These are phyloP conservation scores for Oceanodroma leucorhoa DNA, from an alignment of 2,797 vertebrate species.

Conservation along the genomic window DNA sequence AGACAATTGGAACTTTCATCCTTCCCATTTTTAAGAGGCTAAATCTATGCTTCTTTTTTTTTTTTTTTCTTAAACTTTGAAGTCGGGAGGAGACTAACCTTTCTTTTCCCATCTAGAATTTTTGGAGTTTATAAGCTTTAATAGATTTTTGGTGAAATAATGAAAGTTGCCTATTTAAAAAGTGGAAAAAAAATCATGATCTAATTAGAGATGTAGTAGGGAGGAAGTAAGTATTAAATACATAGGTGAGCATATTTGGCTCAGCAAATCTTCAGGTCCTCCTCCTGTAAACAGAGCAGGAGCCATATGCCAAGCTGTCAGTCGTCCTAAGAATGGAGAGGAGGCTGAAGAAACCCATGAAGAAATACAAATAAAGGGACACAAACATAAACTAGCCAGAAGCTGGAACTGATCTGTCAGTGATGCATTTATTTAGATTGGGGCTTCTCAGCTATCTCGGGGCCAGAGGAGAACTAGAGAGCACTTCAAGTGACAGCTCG, in stretches of 20 bases:
- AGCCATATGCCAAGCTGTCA: not conserved
- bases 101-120: not conserved
- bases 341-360: not conserved
- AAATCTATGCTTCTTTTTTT: not conserved
- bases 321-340: not conserved
- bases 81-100: not conserved
- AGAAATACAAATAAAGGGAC: not conserved
- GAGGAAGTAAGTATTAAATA: conserved; percentile 20
- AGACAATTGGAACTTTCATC: not conserved
- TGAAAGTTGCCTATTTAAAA: not conserved
- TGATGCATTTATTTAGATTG: not conserved
- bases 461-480: not conserved
- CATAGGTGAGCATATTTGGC: conserved; percentile 28
- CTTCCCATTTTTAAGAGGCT: not conserved
- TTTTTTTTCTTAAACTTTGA: not conserved
- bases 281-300: not conserved
- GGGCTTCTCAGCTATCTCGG: not conserved
- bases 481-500: not conserved
- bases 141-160: not conserved
- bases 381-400: not conserved
- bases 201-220: not conserved
- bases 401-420: not conserved
- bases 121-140: not conserved
- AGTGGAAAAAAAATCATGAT: not conserved
- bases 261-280: conserved; percentile 25